Percentiles rank a stretch among this genome's conserved stretches.
Evolutionary conservation across 1,140 invertebrate species (phyloP).

Genomic region (Adelges cooleyi): DNA sequence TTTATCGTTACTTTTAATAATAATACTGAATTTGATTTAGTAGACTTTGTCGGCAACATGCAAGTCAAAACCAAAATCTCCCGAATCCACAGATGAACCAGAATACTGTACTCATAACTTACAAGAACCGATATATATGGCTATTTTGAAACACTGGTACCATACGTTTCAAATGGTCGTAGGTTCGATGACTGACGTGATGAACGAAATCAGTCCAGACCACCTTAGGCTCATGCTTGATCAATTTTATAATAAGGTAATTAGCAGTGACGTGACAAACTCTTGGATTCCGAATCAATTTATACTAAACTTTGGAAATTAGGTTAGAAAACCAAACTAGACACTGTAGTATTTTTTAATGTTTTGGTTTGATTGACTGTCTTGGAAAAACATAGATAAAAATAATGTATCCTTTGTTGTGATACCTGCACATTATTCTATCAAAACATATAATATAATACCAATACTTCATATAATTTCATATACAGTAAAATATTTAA

Average conservation of each 20-base stretch:
- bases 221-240: conserved; percentile 15
- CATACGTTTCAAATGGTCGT: conserved; percentile 17
- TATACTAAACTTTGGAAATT: no score
- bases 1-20: no score
- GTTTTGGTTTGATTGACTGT: background rate
- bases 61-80: background rate
- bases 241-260: conserved; percentile 21
- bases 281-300: no score
- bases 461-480: no score
- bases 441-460: no score
- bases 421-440: no score
- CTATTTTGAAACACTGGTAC: conserved; percentile 19
- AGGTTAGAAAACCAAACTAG: no score
- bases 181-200: background rate
- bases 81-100: background rate
- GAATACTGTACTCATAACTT: conserved; percentile 21
- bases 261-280: no score
- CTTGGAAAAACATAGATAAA: no score
- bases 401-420: no score
- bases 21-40: background rate
- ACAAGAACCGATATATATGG: conserved; percentile 20
- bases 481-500: no score
- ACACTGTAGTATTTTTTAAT: background rate
- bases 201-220: conserved; percentile 11
- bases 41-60: conserved; percentile 14